Base-by-base conservation (phyloP, 2,797 vertebrate species). In the Thalassophryne amazonica region DNA sequence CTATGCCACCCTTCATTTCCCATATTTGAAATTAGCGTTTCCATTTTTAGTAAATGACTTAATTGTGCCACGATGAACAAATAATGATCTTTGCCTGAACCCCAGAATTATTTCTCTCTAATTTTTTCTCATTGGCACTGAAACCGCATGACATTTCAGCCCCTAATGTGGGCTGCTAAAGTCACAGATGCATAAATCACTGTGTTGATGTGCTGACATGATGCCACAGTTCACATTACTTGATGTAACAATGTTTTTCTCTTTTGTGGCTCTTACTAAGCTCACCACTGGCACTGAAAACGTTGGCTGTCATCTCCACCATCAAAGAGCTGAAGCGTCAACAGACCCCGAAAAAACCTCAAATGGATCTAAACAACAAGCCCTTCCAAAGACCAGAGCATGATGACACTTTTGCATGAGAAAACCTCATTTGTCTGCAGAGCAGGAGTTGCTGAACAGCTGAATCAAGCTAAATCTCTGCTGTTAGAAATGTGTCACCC, bases 241-340 rank as follows among this genome's bases (percentile, higher is more conserved):
- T 41, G 31, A 70, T 76, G 54, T 41, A 73, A 59, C 61, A 55
- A 76, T 81, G 69, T 80, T 70, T 78, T 74, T 81, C 68, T 77
- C 64, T 61, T 60, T 52, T 81, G 80, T 72, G 81, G 79, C 60
- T 78, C 51, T 56, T 34, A 8, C 52, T 51, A 14, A 64, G 43
- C 43, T 76, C 78, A 77, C 77, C 79, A 77, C 66, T 64, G 69
- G 74, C 45, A 62, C 52, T 40, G 31, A 68, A 74, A 75, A 63
- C 60, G 60, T 31, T 62, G 68, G 23, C 46, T 52, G 61, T 68
- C 31, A 67, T 47, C 68, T 58, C 21, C 64, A 43, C 52, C 72
- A 65, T 75, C 71, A 86, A 83, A 82, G 70, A 38, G 53, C 22
- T 45, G 52, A 63, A 67, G 69, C 60, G 61, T 75, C 70, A 77